Evolutionary conservation across 2,797 vertebrate genomes (phyloP).

Genomic region (Clarias platycephalus): DNA sequence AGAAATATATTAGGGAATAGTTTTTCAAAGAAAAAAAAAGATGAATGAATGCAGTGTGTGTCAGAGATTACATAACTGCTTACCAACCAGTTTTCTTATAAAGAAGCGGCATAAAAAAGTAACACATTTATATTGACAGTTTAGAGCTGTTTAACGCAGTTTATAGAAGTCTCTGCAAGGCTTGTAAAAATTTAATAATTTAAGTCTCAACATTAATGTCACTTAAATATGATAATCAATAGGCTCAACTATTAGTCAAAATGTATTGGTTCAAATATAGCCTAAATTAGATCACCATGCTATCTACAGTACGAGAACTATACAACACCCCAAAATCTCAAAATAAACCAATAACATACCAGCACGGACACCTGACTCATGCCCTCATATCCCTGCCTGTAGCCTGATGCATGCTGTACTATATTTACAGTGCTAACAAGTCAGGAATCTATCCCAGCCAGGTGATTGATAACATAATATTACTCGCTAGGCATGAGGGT

Average conservation of each 20-base stretch:
- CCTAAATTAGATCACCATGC: neutral
- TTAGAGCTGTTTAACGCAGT: neutral
- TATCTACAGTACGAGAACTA: neutral
- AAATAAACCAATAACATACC: neutral
- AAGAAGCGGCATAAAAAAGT: neutral
- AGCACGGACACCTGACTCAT: neutral
- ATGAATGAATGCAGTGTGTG: neutral
- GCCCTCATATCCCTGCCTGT: neutral
- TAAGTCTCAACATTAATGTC: neutral
- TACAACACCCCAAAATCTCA: neutral
- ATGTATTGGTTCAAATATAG: neutral
- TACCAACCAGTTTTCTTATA: neutral
- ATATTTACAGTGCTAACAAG: slow-evolving; percentile 13
- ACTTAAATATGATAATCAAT: neutral
- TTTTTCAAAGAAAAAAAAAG: neutral
- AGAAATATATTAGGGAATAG: neutral
- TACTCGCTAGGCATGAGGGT: slow-evolving; percentile 18
- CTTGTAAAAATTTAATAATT: neutral
- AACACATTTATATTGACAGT: neutral
- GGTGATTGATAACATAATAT: slow-evolving; percentile 29
- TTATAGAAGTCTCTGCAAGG: neutral
- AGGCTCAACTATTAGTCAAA: neutral
- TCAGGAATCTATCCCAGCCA: slow-evolving; percentile 5
- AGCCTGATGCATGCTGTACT: neutral
- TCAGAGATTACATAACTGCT: neutral